Base-by-base conservation (phyloP, 2,113 vertebrate species). In the Jaculus jaculus region DNA sequence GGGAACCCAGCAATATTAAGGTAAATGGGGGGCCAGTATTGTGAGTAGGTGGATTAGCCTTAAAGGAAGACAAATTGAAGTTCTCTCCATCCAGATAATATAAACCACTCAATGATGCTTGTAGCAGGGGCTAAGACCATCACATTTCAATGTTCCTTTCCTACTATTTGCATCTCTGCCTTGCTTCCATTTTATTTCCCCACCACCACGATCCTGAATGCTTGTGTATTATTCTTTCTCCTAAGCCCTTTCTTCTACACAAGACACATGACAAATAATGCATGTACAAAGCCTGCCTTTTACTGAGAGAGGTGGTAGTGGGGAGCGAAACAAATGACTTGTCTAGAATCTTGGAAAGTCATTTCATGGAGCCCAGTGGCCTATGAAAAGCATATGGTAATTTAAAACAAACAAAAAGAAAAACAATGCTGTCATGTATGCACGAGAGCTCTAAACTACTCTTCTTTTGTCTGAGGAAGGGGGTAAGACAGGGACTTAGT, bases 281-380 rank as follows among this genome's bases (percentile, higher is more conserved):
- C 32, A 17, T 18, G 32, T 21, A 51, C 42, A 78, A 68, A 81
- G 30, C 16, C 7, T 79, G 65, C 39, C 58, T 83, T 47, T 32
- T 69, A 4, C 32, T 69, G 71, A 15, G 15, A 80, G 61, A 83
- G 42, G 92, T 7, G 34, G 13, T 28, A 47, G 11, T 58, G 54
- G 30, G n/a, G 34, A 87, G 26, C 54, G 60, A 87, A 42, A 60
- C 42, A 8, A 81, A 12, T 26, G 23, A 28, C 37, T 68, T 95
- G 51, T 69, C 84, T 75, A 91, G 23, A 74, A 20, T 73, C 63
- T 83, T 54, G 16, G 16, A 94, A 91, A 95, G 86, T 47, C 42
- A 47, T 47, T 91, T 4, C 72, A 72, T 18, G n/a, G 8, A 91
- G n/a, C 1, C 17, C 30, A 17, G 66, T 34, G 34, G 47, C 23